Conservation (phyloP, 2,888 invertebrate genomes). For the Diarsia dahlii region DNA sequence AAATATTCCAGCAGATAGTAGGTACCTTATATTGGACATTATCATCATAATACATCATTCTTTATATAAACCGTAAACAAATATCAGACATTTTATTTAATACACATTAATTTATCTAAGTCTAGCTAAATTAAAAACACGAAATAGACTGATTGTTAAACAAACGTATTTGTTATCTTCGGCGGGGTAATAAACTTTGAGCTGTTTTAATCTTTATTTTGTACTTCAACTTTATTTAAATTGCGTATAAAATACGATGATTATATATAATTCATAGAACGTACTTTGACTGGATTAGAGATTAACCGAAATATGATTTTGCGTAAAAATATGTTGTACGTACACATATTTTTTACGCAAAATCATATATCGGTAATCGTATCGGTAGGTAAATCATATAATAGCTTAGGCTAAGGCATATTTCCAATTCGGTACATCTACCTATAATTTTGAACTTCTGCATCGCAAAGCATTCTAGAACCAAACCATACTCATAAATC, state of each 20-base stretch:
- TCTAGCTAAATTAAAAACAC: slow-evolving; percentile 6
- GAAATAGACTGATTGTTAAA: not conserved
- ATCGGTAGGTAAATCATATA: too few relatives aligned
- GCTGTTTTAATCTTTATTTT: slow-evolving; percentile 16
- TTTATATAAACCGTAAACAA: not conserved
- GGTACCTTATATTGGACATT: not conserved
- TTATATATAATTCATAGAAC: not conserved
- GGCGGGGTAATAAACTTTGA: slow-evolving; percentile 11
- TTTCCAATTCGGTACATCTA: not conserved
- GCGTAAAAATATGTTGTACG: not conserved
- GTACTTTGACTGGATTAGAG: too few relatives aligned
- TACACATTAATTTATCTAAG: not conserved
- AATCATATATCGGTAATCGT: too few relatives aligned
- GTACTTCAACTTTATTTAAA: slow-evolving; percentile 10
- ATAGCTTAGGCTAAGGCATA: not conserved
- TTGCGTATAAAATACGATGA: slow-evolving; percentile 8
- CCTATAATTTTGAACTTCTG: not conserved
- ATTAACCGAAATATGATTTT: not conserved
- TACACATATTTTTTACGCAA: too few relatives aligned
- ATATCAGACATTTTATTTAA: not conserved
- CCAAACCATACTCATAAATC: not conserved
- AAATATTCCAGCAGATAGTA: not conserved
- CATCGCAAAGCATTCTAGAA: not conserved
- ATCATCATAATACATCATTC: not conserved
- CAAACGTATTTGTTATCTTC: slow-evolving; percentile 17